Evolutionary conservation across 2,888 invertebrate species (phyloP).

Genomic region (Geophilus truncorum): DNA sequence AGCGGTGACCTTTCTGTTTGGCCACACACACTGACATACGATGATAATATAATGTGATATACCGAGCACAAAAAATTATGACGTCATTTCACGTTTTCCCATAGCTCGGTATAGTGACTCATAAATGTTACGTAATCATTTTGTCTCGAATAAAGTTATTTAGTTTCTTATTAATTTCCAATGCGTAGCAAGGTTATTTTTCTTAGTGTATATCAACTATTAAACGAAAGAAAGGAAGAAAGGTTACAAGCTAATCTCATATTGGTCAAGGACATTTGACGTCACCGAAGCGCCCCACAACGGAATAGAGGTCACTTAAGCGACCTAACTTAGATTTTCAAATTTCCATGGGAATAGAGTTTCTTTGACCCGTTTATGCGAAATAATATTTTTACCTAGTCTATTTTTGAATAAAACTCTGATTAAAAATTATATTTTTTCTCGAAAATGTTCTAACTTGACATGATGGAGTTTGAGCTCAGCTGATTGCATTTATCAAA

Average conservation of each 20-base stretch:
- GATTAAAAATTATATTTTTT: neutral
- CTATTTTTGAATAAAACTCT: neutral
- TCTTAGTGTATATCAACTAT: neutral
- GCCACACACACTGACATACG: too few species aligned
- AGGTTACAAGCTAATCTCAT: neutral
- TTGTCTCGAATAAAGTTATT: too few species aligned
- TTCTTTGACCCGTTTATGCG: neutral
- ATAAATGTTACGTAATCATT: too few species aligned
- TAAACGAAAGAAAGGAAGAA: too few species aligned
- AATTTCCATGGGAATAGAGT: neutral
- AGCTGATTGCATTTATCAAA: constrained; percentile 8
- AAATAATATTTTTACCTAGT: neutral
- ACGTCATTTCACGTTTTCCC: neutral
- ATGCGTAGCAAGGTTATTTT: neutral
- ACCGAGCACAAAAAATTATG: neutral
- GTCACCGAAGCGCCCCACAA: neutral
- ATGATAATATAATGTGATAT: too few species aligned
- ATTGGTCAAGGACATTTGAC: neutral
- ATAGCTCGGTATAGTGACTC: neutral
- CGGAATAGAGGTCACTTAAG: neutral
- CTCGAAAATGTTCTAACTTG: neutral
- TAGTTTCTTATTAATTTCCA: too few species aligned
- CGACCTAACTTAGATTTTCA: neutral
- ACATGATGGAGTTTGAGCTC: neutral
- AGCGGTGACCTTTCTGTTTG: too few species aligned